Percentiles rank a stretch among this genome's conserved stretches.
These are phyloP conservation scores for Megaceryle alcyon DNA, from an alignment of 2,797 vertebrate genomes.

Conservation along the genomic window DNA sequence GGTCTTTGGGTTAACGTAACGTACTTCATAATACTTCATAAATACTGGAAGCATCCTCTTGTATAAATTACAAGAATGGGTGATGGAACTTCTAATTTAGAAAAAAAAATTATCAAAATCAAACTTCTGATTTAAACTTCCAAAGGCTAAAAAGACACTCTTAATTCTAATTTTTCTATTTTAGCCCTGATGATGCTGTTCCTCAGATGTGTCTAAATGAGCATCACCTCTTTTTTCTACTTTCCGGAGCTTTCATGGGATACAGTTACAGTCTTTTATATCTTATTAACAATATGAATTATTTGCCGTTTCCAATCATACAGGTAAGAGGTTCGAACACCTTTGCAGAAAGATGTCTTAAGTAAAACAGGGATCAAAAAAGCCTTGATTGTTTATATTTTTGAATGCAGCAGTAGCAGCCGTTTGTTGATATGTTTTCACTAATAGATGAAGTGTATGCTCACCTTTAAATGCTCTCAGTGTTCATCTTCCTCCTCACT, in stretches of 20 bases:
- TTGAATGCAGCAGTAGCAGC: neutral
- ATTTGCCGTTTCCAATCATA: conserved; percentile 89
- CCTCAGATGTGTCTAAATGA: conserved; percentile 88
- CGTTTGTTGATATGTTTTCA: neutral
- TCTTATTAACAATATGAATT: conserved; percentile 92
- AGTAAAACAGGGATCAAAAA: neutral
- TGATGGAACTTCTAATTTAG: neutral
- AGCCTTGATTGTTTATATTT: neutral
- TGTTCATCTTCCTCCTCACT: neutral
- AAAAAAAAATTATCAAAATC: neutral
- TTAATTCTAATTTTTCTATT: neutral
- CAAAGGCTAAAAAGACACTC: neutral
- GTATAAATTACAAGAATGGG: neutral
- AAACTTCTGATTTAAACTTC: neutral
- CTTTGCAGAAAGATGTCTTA: neutral
- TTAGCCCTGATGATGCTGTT: conserved; percentile 38
- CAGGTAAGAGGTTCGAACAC: conserved; percentile 82
- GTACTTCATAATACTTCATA: neutral
- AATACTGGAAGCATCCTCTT: accelerated
- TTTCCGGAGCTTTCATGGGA: conserved; percentile 92
- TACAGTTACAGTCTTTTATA: conserved; percentile 90
- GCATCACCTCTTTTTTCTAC: conserved; percentile 87
- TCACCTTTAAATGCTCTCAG: neutral
- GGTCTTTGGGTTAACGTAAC: neutral
- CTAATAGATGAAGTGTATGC: accelerated